Evolutionary conservation across 2,888 invertebrate genomes (phyloP).

Genomic region (Eristalis arbustorum): DNA sequence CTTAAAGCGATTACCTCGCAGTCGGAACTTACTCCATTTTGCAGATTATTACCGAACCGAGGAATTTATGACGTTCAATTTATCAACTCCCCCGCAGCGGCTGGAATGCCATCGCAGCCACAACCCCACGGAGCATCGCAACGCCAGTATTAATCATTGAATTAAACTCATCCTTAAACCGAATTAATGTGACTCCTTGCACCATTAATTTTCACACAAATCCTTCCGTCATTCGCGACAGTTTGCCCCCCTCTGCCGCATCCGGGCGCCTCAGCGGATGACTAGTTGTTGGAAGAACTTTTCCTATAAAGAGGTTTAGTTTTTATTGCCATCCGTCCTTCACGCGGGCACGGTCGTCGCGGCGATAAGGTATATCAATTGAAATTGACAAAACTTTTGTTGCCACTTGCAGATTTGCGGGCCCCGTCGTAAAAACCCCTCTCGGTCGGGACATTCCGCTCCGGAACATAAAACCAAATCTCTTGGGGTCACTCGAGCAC

Average conservation of each 20-base stretch:
- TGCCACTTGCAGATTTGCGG: neutral
- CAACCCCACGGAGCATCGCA: neutral
- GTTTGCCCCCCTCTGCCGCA: neutral
- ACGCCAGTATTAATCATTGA: neutral
- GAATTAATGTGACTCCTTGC: neutral
- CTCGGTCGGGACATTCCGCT: neutral
- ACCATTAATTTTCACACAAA: neutral
- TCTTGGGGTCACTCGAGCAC: neutral
- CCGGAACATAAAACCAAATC: neutral
- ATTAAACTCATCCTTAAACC: neutral
- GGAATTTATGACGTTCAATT: neutral
- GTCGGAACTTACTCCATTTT: neutral
- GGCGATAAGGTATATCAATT: neutral
- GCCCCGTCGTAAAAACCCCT: neutral
- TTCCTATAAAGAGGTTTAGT: neutral
- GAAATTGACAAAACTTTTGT: neutral
- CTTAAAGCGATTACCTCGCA: neutral
- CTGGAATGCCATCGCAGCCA: neutral
- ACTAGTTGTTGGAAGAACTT: neutral
- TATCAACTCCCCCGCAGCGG: neutral
- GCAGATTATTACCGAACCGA: neutral
- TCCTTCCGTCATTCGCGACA: neutral
- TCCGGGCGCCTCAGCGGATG: too few relatives aligned
- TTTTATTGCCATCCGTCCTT: slow-evolving; percentile 1
- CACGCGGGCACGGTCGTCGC: neutral